phyloP scores from a whole-genome alignment of 2,113 vertebrate genomes.

The Arothron firmamentum region DNA sequence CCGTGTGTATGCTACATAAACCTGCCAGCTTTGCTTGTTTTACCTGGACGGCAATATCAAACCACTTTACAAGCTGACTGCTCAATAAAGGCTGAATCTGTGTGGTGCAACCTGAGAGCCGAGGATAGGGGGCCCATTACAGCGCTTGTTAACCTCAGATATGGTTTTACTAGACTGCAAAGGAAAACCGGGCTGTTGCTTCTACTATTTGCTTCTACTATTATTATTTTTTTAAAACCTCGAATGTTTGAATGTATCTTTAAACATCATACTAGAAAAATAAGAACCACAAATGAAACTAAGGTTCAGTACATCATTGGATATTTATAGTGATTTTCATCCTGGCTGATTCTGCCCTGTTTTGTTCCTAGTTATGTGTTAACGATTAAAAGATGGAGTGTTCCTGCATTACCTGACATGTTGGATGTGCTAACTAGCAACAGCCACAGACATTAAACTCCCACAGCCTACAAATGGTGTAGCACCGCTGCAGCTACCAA shows the following conservation, averaged over 20 bases:
- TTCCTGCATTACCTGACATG: not conserved
- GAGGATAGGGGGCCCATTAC: fast-evolving
- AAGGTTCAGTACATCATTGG: too few relatives aligned
- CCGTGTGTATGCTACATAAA: not conserved
- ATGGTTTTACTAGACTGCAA: not conserved
- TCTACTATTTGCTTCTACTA: too few relatives aligned
- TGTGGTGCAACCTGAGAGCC: conserved; percentile 10
- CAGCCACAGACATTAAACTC: conserved; percentile 12
- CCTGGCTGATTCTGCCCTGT: too few relatives aligned
- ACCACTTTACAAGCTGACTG: conserved; percentile 22
- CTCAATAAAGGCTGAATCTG: conserved; percentile 4
- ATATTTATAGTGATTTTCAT: too few relatives aligned
- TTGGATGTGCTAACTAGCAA: conserved; percentile 14
- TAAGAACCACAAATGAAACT: too few relatives aligned
- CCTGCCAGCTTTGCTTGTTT: not conserved
- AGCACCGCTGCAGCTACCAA: conserved; percentile 11
- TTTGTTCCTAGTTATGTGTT: too few relatives aligned
- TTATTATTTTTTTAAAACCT: too few relatives aligned
- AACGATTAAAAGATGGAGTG: too few relatives aligned
- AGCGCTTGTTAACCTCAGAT: not conserved
- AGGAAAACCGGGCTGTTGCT: not conserved
- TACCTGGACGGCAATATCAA: conserved; percentile 1
- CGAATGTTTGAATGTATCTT: too few relatives aligned
- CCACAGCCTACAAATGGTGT: conserved; percentile 4
- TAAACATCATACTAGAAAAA: too few relatives aligned